Base-by-base conservation (phyloP, 1,140 invertebrate species). In the Brachionus angularis region DNA sequence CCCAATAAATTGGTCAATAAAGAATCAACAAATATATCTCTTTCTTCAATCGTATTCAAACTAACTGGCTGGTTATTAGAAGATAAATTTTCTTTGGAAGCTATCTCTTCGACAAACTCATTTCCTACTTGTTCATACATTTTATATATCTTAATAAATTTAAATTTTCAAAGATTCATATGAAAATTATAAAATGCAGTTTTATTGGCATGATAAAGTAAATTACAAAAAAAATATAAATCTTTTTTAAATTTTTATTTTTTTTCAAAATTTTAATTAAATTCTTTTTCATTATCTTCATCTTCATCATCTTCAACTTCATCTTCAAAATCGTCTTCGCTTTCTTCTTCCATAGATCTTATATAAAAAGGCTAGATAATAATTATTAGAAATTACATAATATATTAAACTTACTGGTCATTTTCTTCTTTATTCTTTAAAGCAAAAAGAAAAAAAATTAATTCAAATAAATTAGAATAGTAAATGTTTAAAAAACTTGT, bases 211-310 rank as follows among this genome's bases (percentile, higher is more conserved):
- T 42, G 39, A 10, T 42, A 42, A 42, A 42, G 18, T 46, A 8
- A 3, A 14, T 5, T 21, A 14, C 46, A 67, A 67, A 50, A n/a
- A 29, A 67, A 50, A 67, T 23, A n/a, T 29, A 34, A 49, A 47
- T 29, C 1, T 14, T 47, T 46, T 47, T 29, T 2, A 14, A 18
- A 34, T 31, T 47, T 67, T 33, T 14, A 47, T 67, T 47, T 34
- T 33, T 47, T 67, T 14, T 25, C 14, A 39, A 23, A 39, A 50
- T 16, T 25, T 67, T 50, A 67, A 25, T 46, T 34, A 10, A n/a
- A 70, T 27, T 31, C 49, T 44, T 72, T 75, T 52, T 79, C 75
- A 33, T 73, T 69, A 5, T 42, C 69, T 36, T 39, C 29, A 3
- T 36, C 47, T 10, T 74, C 72, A 33, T 75, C 72, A 3, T 73